phyloP scores from a whole-genome alignment of 2,797 vertebrate species.

The Remorina albescens region DNA sequence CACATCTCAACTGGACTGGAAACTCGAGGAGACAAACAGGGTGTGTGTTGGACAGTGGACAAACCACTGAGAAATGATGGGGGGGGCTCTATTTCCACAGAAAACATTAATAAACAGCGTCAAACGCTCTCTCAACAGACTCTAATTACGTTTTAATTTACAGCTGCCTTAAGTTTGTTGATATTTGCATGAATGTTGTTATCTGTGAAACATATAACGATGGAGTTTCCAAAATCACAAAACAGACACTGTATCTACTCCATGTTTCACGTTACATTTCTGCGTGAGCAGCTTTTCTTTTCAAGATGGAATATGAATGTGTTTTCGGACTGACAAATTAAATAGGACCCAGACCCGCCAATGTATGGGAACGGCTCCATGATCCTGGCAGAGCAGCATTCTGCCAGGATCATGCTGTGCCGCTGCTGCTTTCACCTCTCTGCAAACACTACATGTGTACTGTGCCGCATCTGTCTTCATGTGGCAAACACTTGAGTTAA shows the following conservation, averaged over 20 bases:
- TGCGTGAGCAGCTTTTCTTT: neutral
- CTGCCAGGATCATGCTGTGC: too few relatives aligned
- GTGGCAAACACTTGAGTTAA: slow-evolving; percentile 19
- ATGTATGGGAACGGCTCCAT: slow-evolving; percentile 16
- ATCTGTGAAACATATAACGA: slow-evolving; percentile 13
- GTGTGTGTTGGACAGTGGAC: slow-evolving; percentile 33
- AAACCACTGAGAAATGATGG: slow-evolving; percentile 29
- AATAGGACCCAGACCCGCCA: slow-evolving; percentile 21
- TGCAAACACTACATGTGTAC: slow-evolving; percentile 20
- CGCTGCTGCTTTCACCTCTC: slow-evolving; percentile 9
- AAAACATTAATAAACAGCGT: slow-evolving; percentile 39
- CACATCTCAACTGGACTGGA: slow-evolving; percentile 33
- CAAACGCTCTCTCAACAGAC: slow-evolving; percentile 28
- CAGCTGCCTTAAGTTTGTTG: slow-evolving; percentile 25
- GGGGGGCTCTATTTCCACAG: slow-evolving; percentile 33
- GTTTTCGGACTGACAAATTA: slow-evolving; percentile 29
- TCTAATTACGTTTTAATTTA: slow-evolving; percentile 29
- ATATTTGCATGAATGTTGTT: slow-evolving; percentile 34
- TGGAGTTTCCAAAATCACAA: slow-evolving; percentile 18
- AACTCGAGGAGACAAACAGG: slow-evolving; percentile 20
- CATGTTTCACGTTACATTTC: slow-evolving; percentile 30
- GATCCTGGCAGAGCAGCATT: neutral
- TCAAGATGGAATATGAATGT: slow-evolving; percentile 24
- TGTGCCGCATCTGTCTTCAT: slow-evolving; percentile 16
- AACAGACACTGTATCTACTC: slow-evolving; percentile 21